Evolutionary conservation across 1,140 invertebrate genomes (phyloP).

Genomic region (Scylla paramamosain): DNA sequence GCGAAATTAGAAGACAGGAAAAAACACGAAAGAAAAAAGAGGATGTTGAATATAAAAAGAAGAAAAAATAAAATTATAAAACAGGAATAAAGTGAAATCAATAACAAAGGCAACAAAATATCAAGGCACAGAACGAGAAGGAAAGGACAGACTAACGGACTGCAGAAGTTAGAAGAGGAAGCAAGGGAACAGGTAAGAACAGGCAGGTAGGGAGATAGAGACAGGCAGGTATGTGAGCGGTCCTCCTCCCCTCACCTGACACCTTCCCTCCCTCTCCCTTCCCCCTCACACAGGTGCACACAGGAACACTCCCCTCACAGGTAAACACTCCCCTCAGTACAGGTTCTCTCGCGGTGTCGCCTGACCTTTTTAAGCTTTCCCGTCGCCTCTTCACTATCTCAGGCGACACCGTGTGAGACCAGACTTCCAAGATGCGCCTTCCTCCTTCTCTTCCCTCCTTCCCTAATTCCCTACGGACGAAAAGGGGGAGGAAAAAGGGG

Average conservation of each 20-base stretch:
- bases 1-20: no score
- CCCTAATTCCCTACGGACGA: neutral
- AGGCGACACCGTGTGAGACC: constrained; percentile 43
- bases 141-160: no score
- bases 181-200: neutral
- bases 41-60: no score
- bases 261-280: neutral
- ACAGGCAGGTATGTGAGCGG: no score
- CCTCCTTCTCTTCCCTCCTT: neutral
- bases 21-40: no score
- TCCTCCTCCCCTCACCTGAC: neutral
- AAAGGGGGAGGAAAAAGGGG: neutral
- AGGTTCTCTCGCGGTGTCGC: neutral
- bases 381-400: constrained; percentile 25
- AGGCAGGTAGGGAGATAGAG: neutral
- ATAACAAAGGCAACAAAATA: no score
- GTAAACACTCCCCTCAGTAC: constrained; percentile 19
- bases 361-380: constrained; percentile 30
- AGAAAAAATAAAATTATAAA: no score
- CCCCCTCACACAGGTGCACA: neutral
- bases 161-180: neutral
- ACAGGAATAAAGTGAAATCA: no score
- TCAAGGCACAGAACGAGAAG: no score
- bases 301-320: neutral
- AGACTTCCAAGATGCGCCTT: neutral